These are phyloP conservation scores for Sinella curviseta DNA, from an alignment of 1,140 invertebrate genomes.

Conservation along the genomic window DNA sequence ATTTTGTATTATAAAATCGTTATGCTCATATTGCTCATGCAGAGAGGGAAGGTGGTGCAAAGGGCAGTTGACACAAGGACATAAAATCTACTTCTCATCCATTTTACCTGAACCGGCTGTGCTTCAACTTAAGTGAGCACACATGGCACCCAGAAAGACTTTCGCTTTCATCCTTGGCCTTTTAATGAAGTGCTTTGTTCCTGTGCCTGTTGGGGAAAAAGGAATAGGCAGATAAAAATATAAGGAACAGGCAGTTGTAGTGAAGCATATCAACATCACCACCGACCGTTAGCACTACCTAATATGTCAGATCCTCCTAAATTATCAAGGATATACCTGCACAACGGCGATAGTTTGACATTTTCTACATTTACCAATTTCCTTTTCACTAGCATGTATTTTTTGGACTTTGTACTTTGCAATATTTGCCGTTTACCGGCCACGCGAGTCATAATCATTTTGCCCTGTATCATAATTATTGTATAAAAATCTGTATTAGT, in stretches of 20 bases:
- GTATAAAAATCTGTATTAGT: conserved; percentile 2
- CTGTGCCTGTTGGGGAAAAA: neutral
- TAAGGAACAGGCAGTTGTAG: neutral
- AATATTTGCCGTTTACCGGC: neutral
- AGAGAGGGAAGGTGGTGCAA: neutral
- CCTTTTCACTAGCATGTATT: neutral
- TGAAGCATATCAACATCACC: neutral
- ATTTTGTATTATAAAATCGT: no score
- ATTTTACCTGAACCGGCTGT: no score
- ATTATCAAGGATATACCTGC: conserved; percentile 10
- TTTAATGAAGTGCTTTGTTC: conserved; percentile 8
- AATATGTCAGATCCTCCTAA: neutral
- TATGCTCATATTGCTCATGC: no score
- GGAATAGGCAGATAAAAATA: neutral
- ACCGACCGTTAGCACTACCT: no score
- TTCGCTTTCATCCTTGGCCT: conserved; percentile 41
- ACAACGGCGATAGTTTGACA: neutral
- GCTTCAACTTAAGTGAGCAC: no score
- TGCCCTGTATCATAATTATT: neutral
- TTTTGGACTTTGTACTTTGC: neutral
- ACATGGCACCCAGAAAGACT: conserved; percentile 17
- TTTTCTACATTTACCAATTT: neutral
- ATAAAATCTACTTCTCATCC: no score
- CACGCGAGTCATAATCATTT: neutral
- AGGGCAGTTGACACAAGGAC: neutral